Percentiles rank a stretch among this genome's conserved stretches.
Conservation (phyloP, 2,888 invertebrate species). For the Cephus spinipes region DNA sequence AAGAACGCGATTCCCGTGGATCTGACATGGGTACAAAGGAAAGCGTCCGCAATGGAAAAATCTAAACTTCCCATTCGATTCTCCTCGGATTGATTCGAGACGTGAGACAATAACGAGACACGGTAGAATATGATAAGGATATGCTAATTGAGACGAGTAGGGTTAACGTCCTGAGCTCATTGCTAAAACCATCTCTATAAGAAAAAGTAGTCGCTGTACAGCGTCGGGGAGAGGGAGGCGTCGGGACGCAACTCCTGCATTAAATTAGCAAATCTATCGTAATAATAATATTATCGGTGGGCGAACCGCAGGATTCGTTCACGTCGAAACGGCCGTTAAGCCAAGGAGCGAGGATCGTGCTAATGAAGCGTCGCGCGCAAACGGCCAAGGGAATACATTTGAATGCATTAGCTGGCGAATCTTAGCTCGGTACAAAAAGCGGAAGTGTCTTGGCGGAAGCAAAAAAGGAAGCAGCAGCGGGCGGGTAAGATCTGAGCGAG, state of each 20-base stretch:
- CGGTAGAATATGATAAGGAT: not conserved
- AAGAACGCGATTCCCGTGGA: not conserved
- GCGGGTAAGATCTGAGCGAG: not conserved
- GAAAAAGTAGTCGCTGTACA: not conserved
- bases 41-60: not conserved
- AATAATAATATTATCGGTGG: constrained; percentile 60
- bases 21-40: not conserved
- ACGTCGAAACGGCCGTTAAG: constrained; percentile 22
- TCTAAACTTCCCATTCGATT: not conserved
- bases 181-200: not conserved
- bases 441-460: not conserved
- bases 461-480: not conserved
- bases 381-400: constrained; percentile 55
- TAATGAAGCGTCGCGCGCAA: constrained; percentile 56
- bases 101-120: not conserved
- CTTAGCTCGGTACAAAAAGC: not conserved
- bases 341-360: constrained; percentile 36
- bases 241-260: constrained; percentile 30
- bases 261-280: constrained; percentile 61
- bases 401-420: constrained; percentile 49
- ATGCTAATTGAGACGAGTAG: not conserved
- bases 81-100: not conserved
- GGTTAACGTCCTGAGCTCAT: not conserved
- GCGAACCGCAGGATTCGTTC: constrained; percentile 19
- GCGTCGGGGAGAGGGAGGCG: constrained; percentile 9